A percentile compares a stretch with the other conserved stretches of the same genome.
These are phyloP conservation scores for Cantharis lateralis DNA, from an alignment of 2,888 invertebrate species.

Conservation along the genomic window DNA sequence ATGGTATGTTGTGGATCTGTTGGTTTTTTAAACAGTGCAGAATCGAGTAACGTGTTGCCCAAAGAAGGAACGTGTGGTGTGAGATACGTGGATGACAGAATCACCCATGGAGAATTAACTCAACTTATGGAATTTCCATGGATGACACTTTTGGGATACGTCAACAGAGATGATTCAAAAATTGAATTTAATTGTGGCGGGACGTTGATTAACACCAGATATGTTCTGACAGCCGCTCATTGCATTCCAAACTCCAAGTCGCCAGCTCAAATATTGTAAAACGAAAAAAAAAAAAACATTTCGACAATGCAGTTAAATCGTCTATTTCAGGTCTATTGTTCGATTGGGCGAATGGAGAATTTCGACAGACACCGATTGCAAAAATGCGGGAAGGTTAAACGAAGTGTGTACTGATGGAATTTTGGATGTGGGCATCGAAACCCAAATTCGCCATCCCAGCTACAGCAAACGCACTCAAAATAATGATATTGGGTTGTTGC, in stretches of 20 bases:
- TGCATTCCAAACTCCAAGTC: slow-evolving; percentile 27
- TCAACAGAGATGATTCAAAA: slow-evolving; percentile 24
- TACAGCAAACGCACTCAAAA: slow-evolving; percentile 45
- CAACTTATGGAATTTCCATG: slow-evolving; percentile 58
- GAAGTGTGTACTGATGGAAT: slow-evolving; percentile 51
- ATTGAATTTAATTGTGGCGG: slow-evolving; percentile 57
- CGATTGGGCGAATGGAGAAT: slow-evolving; percentile 58
- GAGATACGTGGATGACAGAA: neutral
- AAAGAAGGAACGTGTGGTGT: slow-evolving; percentile 13
- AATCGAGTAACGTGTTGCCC: slow-evolving; percentile 5
- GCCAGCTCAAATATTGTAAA: neutral
- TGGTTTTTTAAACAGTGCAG: neutral
- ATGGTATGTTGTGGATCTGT: neutral
- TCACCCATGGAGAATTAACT: slow-evolving; percentile 49
- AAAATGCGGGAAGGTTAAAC: neutral
- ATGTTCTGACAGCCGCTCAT: slow-evolving; percentile 31
- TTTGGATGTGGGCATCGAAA: slow-evolving; percentile 50
- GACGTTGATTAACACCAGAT: slow-evolving; percentile 56
- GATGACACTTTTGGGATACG: slow-evolving; percentile 55
- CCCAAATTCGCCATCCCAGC: slow-evolving; percentile 48
- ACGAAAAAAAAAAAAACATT: neutral
- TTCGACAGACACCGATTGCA: slow-evolving; percentile 54
- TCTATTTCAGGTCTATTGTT: slow-evolving; percentile 58
- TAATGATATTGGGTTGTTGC: slow-evolving; percentile 26
- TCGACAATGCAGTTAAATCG: neutral